Evolutionary conservation across 2,888 invertebrate species (phyloP).

Genomic region (Diaperis boleti): DNA sequence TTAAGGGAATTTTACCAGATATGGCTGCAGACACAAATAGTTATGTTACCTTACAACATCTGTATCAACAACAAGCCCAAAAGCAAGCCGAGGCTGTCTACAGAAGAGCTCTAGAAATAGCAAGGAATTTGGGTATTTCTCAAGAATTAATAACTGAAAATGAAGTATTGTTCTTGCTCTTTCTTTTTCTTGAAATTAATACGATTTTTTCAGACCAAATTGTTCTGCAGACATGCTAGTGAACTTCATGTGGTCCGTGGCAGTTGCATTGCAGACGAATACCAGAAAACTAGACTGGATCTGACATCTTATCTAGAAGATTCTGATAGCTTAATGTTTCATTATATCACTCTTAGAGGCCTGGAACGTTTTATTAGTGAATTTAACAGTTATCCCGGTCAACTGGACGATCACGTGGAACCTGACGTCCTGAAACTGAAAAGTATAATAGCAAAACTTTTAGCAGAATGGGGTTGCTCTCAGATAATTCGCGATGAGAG

Average conservation of each 20-base stretch:
- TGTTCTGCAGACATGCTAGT: slow-evolving; percentile 90
- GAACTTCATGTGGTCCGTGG: slow-evolving; percentile 85
- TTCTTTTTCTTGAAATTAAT: not conserved
- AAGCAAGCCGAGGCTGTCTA: slow-evolving; percentile 86
- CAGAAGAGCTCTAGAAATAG: slow-evolving; percentile 83
- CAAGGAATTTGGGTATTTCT: slow-evolving; percentile 82
- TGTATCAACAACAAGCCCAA: slow-evolving; percentile 86
- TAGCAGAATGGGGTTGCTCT: slow-evolving; percentile 88
- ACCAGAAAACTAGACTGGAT: slow-evolving; percentile 69
- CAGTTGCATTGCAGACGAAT: slow-evolving; percentile 84
- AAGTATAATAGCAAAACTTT: slow-evolving; percentile 74
- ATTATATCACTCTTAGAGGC: slow-evolving; percentile 91
- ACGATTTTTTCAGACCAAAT: slow-evolving; percentile 70
- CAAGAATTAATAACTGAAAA: slow-evolving; percentile 80
- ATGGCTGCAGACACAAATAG: slow-evolving; percentile 96
- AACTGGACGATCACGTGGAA: slow-evolving; percentile 86
- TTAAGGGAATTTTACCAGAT: slow-evolving; percentile 91
- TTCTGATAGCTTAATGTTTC: slow-evolving; percentile 88
- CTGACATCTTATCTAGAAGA: slow-evolving; percentile 73
- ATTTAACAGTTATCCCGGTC: slow-evolving; percentile 91
- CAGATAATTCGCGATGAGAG: slow-evolving; percentile 86
- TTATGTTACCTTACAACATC: slow-evolving; percentile 89
- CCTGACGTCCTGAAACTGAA: slow-evolving; percentile 91
- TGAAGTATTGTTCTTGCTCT: slow-evolving; percentile 66
- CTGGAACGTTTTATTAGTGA: slow-evolving; percentile 90